A percentile compares a stretch with the other conserved stretches of the same genome.
These are phyloP conservation scores for Drosophila heteroneura DNA, from an alignment of 2,888 invertebrate species.

Conservation along the genomic window DNA sequence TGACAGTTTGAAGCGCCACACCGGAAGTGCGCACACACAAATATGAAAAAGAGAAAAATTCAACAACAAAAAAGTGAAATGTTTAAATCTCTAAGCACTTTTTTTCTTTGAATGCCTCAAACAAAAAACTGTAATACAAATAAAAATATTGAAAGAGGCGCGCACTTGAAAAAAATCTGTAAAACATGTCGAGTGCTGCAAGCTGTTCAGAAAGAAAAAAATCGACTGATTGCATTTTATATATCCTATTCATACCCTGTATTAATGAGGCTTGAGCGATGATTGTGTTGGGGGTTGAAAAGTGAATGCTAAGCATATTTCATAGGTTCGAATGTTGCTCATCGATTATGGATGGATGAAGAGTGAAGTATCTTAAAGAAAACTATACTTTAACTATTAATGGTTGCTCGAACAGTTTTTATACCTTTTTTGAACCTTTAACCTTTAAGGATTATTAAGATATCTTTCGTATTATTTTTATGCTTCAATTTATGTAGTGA, in stretches of 20 bases:
- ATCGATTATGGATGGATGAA: neutral
- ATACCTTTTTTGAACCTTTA: neutral
- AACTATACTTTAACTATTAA: neutral
- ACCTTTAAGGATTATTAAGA: rapidly evolving
- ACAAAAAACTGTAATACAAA: slow-evolving; percentile 18
- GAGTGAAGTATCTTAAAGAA: neutral
- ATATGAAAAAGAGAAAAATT: slow-evolving; percentile 18
- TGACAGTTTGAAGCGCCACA: slow-evolving; percentile 72
- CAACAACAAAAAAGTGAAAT: neutral
- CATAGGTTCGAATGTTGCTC: neutral
- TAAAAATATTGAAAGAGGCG: slow-evolving; percentile 17
- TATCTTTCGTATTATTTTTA: neutral
- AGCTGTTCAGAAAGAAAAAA: slow-evolving; percentile 13
- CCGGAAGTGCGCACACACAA: slow-evolving; percentile 65
- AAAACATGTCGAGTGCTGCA: slow-evolving; percentile 24
- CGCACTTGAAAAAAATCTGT: slow-evolving; percentile 41
- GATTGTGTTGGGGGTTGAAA: neutral
- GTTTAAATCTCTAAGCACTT: slow-evolving; percentile 48
- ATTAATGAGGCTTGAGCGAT: neutral
- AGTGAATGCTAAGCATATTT: neutral
- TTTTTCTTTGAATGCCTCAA: slow-evolving; percentile 28
- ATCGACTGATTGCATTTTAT: slow-evolving; percentile 1
- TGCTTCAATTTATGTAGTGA: neutral
- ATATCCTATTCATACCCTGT: slow-evolving; percentile 20
- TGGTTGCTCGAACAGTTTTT: neutral